Evolutionary conservation across 2,797 vertebrate species (phyloP).

Genomic region (Macropus fuliginosus): DNA sequence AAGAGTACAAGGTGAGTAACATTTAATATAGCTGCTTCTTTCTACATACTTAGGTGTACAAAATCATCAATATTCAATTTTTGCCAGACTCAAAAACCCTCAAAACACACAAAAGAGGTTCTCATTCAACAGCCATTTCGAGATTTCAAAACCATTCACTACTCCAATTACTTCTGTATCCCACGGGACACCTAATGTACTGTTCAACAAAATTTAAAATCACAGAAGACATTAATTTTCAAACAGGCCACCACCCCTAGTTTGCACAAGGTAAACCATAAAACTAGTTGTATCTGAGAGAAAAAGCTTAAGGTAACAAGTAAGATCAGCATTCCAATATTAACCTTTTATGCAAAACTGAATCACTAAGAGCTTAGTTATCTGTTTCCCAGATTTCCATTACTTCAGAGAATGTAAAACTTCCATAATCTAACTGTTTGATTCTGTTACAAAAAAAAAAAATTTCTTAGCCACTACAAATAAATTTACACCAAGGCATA

Average conservation of each 20-base stretch:
- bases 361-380: not conserved
- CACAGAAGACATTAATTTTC: constrained; percentile 2
- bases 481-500: not conserved
- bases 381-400: constrained; percentile 27
- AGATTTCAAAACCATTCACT: constrained; percentile 39
- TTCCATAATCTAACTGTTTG: constrained; percentile 23
- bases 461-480: not conserved
- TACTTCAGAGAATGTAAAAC: constrained; percentile 45
- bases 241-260: constrained; percentile 42
- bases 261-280: constrained; percentile 33
- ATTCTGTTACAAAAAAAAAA: constrained; percentile 14
- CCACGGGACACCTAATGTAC: not conserved
- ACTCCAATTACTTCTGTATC: not conserved
- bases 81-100: constrained; percentile 33
- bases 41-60: constrained; percentile 32
- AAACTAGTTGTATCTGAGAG: constrained; percentile 6
- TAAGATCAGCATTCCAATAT: not conserved
- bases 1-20: constrained; percentile 34
- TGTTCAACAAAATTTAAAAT: not conserved
- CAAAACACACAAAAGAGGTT: constrained; percentile 46
- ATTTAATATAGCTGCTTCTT: constrained; percentile 18
- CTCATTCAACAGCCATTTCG: constrained; percentile 41
- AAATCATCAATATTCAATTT: constrained; percentile 34
- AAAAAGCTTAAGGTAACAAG: constrained; percentile 29
- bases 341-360: not conserved